These are phyloP conservation scores for Mastomys coucha DNA, from an alignment of 2,113 vertebrate species.

Conservation along the genomic window DNA sequence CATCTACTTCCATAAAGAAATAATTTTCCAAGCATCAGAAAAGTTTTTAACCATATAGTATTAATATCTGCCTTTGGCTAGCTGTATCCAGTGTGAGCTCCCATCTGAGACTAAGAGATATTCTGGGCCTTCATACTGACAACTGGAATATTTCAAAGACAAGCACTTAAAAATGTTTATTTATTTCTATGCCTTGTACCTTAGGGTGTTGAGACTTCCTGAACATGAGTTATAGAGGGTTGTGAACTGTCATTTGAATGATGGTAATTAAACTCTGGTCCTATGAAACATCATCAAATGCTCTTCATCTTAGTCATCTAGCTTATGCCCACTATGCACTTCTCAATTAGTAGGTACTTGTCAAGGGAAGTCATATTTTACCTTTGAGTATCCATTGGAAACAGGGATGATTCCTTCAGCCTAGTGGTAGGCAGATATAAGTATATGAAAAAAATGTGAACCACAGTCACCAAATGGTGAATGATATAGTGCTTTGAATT, in stretches of 20 bases:
- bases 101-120: not conserved
- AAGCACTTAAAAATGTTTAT: not conserved
- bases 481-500: not conserved
- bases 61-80: not conserved
- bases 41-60: not conserved
- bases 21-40: not conserved
- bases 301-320: not conserved
- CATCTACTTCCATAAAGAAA: not conserved
- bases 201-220: too few relatives aligned
- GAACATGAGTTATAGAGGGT: too few relatives aligned
- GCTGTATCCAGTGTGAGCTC: not conserved
- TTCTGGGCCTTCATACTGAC: not conserved
- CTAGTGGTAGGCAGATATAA: not conserved
- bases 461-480: not conserved
- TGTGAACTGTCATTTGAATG: not conserved
- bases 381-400: not conserved
- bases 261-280: not conserved
- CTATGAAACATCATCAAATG: not conserved
- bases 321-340: not conserved
- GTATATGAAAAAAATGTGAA: not conserved
- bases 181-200: too few relatives aligned
- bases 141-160: not conserved
- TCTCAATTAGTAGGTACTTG: constrained; percentile 52
- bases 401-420: constrained; percentile 10
- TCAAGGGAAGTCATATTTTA: constrained; percentile 41